Evolutionary conservation across 1,140 invertebrate species (phyloP), one percentile per base, ranked within the genome.

Genomic region (Calliphora vicina): DNA sequence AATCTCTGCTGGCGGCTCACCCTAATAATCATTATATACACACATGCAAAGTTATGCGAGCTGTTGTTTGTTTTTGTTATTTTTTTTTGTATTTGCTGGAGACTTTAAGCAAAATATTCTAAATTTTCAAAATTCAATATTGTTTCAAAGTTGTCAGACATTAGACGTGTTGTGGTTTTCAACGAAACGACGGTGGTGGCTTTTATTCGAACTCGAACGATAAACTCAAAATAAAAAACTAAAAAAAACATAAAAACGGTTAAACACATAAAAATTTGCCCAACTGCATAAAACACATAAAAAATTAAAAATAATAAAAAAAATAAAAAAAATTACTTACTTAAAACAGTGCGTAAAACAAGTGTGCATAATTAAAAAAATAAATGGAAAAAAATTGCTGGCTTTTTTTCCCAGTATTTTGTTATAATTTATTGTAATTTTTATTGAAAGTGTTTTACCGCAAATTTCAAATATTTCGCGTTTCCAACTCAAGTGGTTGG

Each of bases 121-220:
- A 26, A 25, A 71, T 82, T 71, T 82, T 73, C 45, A 81, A 81
- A 81, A 81, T 57, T 81, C 57, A 81, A 81, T 81, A 81, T 61
- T 29, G 50, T 81, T 81, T 27, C 25, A 81, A 61, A 35, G 45
- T 81, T 81, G 45, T 57, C 80, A 67, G 45, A 26, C 57, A 35
- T 27, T 57, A 29, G 80, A 81, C 45, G 80, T 81, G 45, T n/a
- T 57, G 25, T 27, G 80, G 80, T 81, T 81, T 27, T 81, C n/a
- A 23, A 67, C 23, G n/a, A 67, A 67, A 67, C 50, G n/a, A 17
- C 50, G 50, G n/a, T n/a, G 50, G 50, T 17, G 50, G 61, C 61
- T 67, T 67, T 67, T 67, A 8, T 23, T 23, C 61, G n/a, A 25
- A 67, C 23, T 67, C 20, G 50, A 57, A n/a, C n/a, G 50, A n/a